Conservation (phyloP, 2,888 invertebrate species). For the Coelinius sp. region DNA sequence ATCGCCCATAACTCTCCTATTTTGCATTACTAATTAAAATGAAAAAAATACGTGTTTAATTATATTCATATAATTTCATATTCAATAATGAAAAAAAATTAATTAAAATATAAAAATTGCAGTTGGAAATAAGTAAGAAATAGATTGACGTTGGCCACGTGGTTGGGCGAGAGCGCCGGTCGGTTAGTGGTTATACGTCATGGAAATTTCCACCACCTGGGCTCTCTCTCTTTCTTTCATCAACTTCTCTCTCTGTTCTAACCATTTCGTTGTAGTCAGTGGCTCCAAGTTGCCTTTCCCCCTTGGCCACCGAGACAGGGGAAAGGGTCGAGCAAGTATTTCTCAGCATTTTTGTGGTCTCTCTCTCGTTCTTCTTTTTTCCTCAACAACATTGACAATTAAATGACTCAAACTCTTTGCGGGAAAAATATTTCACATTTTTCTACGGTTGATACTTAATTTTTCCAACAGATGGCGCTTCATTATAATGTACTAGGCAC, state of each 20-base stretch:
- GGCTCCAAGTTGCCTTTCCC: constrained; percentile 7
- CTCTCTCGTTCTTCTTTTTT: not conserved
- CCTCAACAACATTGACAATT: not conserved
- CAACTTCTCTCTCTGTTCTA: not conserved
- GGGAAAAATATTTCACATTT: not conserved
- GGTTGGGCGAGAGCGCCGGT: constrained; percentile 15
- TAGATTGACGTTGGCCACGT: not conserved
- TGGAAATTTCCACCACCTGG: constrained; percentile 15
- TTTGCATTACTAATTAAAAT: too few relatives aligned
- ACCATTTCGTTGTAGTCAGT: not conserved
- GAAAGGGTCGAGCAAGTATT: not conserved
- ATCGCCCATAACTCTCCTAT: too few relatives aligned
- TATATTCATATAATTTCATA: too few relatives aligned
- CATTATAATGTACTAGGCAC: not conserved
- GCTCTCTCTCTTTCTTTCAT: not conserved
- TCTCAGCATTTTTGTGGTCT: not conserved
- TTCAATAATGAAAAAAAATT: too few relatives aligned
- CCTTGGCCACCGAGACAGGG: constrained; percentile 14
- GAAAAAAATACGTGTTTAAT: too few relatives aligned
- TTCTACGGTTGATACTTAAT: not conserved
- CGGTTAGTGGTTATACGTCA: constrained; percentile 5
- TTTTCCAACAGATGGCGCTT: not conserved
- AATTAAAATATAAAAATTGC: too few relatives aligned
- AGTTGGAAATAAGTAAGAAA: too few relatives aligned
- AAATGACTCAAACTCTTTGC: not conserved